phyloP scores from a whole-genome alignment of 2,888 invertebrate species.

The Eutolmus rufibarbis region DNA sequence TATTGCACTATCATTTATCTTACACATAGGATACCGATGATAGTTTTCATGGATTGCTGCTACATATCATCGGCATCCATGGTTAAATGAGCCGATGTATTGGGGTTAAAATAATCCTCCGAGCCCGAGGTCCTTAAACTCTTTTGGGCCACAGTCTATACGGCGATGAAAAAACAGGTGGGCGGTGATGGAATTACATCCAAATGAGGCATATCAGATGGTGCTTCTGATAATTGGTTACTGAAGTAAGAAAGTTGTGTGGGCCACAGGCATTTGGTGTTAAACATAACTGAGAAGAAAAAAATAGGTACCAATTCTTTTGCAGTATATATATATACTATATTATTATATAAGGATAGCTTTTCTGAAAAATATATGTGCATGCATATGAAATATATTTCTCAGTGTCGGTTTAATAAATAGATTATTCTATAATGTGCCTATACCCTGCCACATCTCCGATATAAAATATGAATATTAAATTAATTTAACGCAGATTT shows the following conservation, averaged over 20 bases:
- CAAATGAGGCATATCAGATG: conserved; percentile 32
- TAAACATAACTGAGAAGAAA: not conserved
- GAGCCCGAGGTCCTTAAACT: conserved; percentile 20
- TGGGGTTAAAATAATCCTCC: not conserved
- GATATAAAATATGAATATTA: too few relatives aligned
- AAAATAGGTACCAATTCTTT: not conserved
- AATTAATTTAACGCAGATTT: too few relatives aligned
- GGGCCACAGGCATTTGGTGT: conserved; percentile 7
- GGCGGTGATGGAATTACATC: conserved; percentile 39
- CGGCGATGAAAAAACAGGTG: conserved; percentile 13
- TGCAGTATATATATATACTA: not conserved
- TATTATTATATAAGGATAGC: too few relatives aligned
- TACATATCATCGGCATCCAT: not conserved
- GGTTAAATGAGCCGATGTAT: not conserved
- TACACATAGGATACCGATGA: not conserved
- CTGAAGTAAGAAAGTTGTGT: conserved; percentile 3
- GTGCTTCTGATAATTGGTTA: conserved; percentile 18
- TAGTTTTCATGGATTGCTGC: not conserved
- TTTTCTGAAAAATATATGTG: too few relatives aligned
- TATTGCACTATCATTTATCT: too few relatives aligned
- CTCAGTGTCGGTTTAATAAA: too few relatives aligned
- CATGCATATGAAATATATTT: too few relatives aligned
- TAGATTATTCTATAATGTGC: too few relatives aligned
- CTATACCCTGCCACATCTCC: too few relatives aligned
- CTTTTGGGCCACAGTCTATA: not conserved